Base-by-base conservation (phyloP, 2,888 invertebrate species). In the Tenthredo scrophulariae region DNA sequence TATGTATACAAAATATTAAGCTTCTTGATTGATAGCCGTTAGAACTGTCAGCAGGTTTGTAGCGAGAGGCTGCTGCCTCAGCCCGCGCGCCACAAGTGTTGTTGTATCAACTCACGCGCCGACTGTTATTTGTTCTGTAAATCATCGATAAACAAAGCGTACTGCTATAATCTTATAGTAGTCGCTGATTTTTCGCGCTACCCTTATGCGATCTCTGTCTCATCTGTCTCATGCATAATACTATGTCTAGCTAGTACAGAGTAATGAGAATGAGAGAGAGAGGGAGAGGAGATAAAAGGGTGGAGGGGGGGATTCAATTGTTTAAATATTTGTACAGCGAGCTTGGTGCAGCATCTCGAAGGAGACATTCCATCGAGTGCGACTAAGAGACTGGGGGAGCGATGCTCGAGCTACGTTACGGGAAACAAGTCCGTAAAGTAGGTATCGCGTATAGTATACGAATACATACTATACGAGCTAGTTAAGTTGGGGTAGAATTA, bases 51-150 rank as follows among this genome's bases (percentile, higher is more conserved):
- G 77, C 77, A 33, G 26, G 37, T 33, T 72, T 72, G 54, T 54
- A 54, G 54, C 40, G 46, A 40, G 46, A 40, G 74, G 74, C 74
- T 43, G 10, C 13, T 37, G 22, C 5, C n/a, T 29, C 22, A 33
- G 33, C 33, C 50, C 77, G 77, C 77, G 54, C 77, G 77, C 77
- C 77, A 77, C 77, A 77, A 77, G 77, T 77, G 75, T 75, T 50
- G 75, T 77, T 46, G 50, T 37, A 50, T 75, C 13, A 29, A 77
- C 77, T 77, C 77, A 54, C 77, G 50, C 54, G 77, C 77, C 22
- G n/a, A 67, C 67, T 67, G 33, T 67, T 67, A 62, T 62, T 67
- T 33, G 15, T 67, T 33, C 26, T 33, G 4, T 67, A 33, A 62
- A 26, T 26, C 26, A 9, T 9, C 62, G 62, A 62, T 62, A 62